These are phyloP conservation scores for Volucella bombylans DNA, from an alignment of 2,888 invertebrate species.

Conservation along the genomic window DNA sequence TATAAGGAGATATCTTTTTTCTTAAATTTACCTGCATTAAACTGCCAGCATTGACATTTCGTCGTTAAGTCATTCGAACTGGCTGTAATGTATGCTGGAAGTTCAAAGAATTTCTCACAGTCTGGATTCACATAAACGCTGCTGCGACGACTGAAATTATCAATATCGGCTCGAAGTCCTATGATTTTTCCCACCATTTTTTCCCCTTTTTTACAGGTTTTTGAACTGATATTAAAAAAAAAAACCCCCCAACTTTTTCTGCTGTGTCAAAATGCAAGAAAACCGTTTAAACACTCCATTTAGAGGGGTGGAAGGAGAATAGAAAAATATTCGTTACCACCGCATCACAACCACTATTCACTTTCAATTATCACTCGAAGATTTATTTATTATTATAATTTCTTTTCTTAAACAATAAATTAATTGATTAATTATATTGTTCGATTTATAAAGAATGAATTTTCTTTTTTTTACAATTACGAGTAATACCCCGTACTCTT, in stretches of 20 bases:
- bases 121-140: slow-evolving; percentile 83
- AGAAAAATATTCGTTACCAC: slow-evolving; percentile 22
- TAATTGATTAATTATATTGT: slow-evolving; percentile 24
- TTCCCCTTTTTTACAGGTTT: slow-evolving; percentile 28
- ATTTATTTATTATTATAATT: slow-evolving; percentile 22
- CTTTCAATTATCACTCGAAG: slow-evolving; percentile 58
- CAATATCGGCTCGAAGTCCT: slow-evolving; percentile 80
- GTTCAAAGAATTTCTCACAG: slow-evolving; percentile 82
- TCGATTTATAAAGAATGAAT: slow-evolving; percentile 2
- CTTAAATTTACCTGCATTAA: slow-evolving; percentile 80
- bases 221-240: background rate
- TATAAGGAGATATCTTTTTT: background rate
- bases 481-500: no score
- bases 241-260: slow-evolving; percentile 3
- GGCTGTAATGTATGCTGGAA: slow-evolving; percentile 81
- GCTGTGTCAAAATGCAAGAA: slow-evolving; percentile 45
- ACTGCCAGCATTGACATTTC: slow-evolving; percentile 82
- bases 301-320: background rate
- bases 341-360: slow-evolving; percentile 56
- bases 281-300: slow-evolving; percentile 62
- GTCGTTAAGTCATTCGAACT: slow-evolving; percentile 82
- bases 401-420: slow-evolving; percentile 34
- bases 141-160: slow-evolving; percentile 82
- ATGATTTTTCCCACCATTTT: slow-evolving; percentile 82
- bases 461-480: background rate